Base-by-base conservation (phyloP, 2,888 invertebrate species). In the Rhorus exstirpatorius region DNA sequence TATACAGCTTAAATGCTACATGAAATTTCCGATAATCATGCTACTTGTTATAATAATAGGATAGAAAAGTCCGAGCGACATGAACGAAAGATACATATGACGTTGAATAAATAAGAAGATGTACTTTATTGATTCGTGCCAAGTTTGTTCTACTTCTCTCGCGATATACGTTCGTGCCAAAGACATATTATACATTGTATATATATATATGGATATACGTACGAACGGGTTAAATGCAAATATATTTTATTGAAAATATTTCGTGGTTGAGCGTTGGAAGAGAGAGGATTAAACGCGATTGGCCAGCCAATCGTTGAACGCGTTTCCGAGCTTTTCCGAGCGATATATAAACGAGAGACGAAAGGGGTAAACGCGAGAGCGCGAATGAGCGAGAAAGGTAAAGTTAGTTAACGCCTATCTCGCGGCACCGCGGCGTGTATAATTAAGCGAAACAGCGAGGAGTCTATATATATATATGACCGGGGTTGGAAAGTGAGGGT, bases 331-430 rank as follows among this genome's bases (percentile, higher is more conserved):
- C 83, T 87, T 88, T 87, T 85, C 87, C 87, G 80, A 78, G 80
- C 85, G 76, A 81, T n/a, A n/a, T n/a, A n/a, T n/a, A n/a, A n/a
- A n/a, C n/a, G 85, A 12, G 38, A 31, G 61, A 38, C 67, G 60
- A 61, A 91, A 91, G 91, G 91, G 91, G 91, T 90, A 87, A 17
- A 31, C 0, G 53, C 53, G 68, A 71, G 26, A 77, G 44, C 35
- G 78, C 81, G 83, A 58, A 86, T 86, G 87, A 55, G 87, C 87
- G 88, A 87, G 41, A 19, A 21, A 44, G 83, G 80, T 83, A 87
- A 87, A 87, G 89, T 90, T 90, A 89, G 92, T 92, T 92, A 91
- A 92, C 92, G 92, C 92, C 92, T 92, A 88, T 82, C 61, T 14
- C 38, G 19, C 41, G 17, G 17, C 19, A 10, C 38, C 35, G 41